Conservation (phyloP, 2,888 invertebrate species). For the Eulithis testata region DNA sequence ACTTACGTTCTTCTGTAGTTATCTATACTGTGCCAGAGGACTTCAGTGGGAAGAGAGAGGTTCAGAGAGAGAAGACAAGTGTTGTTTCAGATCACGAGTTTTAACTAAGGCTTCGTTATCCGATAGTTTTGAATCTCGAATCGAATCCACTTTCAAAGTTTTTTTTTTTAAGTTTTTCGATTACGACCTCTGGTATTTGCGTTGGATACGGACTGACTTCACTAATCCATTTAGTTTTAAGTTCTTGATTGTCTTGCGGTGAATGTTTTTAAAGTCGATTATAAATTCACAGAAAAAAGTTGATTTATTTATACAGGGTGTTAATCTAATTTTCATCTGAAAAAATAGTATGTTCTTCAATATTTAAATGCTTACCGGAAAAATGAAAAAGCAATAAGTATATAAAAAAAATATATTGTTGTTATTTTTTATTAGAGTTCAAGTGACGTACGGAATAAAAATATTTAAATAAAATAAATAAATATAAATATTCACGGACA, state of each 20-base stretch:
- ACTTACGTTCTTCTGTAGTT: not conserved
- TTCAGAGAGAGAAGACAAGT: conserved; percentile 19
- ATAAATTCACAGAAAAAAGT: not conserved
- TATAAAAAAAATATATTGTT: too few relatives aligned
- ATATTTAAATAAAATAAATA: too few relatives aligned
- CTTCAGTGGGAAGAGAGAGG: not conserved
- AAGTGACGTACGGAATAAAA: too few relatives aligned
- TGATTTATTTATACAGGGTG: not conserved
- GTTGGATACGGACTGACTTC: conserved; percentile 8
- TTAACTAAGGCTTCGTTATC: conserved; percentile 61
- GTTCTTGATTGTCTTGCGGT: not conserved
- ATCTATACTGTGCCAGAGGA: conserved; percentile 1
- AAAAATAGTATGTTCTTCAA: too few relatives aligned
- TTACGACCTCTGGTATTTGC: conserved; percentile 26
- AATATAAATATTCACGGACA: too few relatives aligned
- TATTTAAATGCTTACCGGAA: too few relatives aligned
- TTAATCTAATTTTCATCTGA: too few relatives aligned
- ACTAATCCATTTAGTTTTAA: conserved; percentile 24
- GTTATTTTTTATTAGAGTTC: too few relatives aligned
- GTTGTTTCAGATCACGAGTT: conserved; percentile 47
- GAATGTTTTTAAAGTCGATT: not conserved
- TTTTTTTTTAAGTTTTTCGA: conserved; percentile 23
- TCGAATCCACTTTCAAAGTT: conserved; percentile 36
- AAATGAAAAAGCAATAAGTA: too few relatives aligned
- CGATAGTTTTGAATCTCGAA: conserved; percentile 61